Evolutionary conservation across 2,113 vertebrate genomes (phyloP), one percentile per base, ranked within the genome.

Genomic region (Calidris pugnax): DNA sequence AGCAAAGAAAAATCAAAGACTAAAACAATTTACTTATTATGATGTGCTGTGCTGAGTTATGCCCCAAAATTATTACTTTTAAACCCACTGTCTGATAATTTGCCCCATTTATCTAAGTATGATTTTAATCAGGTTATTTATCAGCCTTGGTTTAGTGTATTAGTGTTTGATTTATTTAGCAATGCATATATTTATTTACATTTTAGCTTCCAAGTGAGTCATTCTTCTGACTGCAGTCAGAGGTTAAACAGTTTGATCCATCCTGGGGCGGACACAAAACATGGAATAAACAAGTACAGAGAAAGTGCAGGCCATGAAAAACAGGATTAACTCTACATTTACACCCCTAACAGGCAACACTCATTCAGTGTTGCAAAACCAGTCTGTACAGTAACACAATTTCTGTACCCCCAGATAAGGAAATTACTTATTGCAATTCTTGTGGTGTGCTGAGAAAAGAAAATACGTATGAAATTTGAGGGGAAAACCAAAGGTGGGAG

Each of bases 221-320:
- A 82, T 93, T 94, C 89, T 63, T 93, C 90, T 94, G 90, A 55
- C 86, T 50, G 74, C 66, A 91, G 86, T 91, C 97, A 95, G 84
- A 96, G 95, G 91, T 97, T 92, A 93, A 97, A 74, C 73, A 71
- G 85, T 88, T 96, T 93, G 89, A 93, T 92, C 93, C 59, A 35
- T 96, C 41, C 72, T 76, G 67, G 82, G 83, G 80, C 20, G 4
- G 85, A 77, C 74, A 63, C 21, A 87, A 83, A 66, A 84, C 10
- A 8, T 84, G 95, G 71, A 93, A 94, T 81, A 94, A 85, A 78
- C 73, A 95, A 93, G 85, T 60, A 59, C 55, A 81, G 91, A 59
- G 85, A 94, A 96, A 95, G 66, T n/a, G n/a, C 48, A 75, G 35
- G 23, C 45, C 26, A 17, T 74, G 90, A 85, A 90, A 90, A 67